phyloP scores from a whole-genome alignment of 2,797 vertebrate species.

The Muscicapa comitata region DNA sequence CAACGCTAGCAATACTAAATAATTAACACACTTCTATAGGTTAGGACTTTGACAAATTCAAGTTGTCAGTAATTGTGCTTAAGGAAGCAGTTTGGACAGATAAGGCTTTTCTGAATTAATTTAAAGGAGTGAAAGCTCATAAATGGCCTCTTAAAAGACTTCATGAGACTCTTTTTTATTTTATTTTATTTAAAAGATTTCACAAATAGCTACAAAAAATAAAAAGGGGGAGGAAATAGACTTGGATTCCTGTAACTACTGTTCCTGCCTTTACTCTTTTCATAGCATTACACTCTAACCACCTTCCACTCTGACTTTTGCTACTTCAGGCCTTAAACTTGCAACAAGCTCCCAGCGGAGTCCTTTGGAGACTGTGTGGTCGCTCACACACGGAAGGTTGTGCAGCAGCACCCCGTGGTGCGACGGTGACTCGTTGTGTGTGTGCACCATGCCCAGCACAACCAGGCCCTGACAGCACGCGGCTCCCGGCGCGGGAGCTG shows the following conservation, averaged over 20 bases:
- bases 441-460: neutral
- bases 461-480: neutral
- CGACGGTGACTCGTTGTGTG: neutral
- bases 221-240: fast-evolving
- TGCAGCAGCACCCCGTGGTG: neutral
- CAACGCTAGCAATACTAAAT: neutral
- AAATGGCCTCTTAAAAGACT: neutral
- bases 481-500: neutral
- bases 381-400: neutral
- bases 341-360: neutral
- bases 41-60: neutral
- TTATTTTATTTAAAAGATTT: neutral
- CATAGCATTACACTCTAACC: fast-evolving
- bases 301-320: neutral
- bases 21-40: neutral
- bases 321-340: neutral
- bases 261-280: neutral
- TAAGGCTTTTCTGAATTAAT: neutral
- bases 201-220: neutral
- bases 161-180: neutral
- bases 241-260: neutral
- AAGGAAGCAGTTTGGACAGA: neutral
- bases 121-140: neutral
- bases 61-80: neutral
- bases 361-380: neutral